Evolutionary conservation across 2,888 invertebrate genomes (phyloP).

Genomic region (Matsumyia berberina): DNA sequence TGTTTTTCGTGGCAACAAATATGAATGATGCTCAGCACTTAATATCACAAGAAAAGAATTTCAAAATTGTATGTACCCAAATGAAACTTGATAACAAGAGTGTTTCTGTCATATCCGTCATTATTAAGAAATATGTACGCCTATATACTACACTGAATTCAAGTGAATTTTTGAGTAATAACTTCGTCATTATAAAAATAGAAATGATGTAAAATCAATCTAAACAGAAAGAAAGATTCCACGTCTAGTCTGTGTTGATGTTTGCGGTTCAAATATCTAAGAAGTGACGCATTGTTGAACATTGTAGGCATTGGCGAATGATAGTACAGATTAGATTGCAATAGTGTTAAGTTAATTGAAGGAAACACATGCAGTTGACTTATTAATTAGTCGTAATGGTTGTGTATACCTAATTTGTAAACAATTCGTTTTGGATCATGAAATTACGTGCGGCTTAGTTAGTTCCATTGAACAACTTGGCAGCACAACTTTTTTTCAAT

Average conservation of each 20-base stretch:
- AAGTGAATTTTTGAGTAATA: slow-evolving; percentile 1
- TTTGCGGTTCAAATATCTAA: slow-evolving; percentile 5
- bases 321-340: slow-evolving; percentile 26
- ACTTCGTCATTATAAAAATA: slow-evolving; percentile 13
- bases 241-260: slow-evolving; percentile 2
- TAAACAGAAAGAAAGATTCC: not conserved
- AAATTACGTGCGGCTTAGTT: too few species aligned
- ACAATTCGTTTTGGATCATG: too few species aligned
- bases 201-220: slow-evolving; percentile 29
- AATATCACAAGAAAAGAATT: not conserved
- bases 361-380: not conserved
- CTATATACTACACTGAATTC: not conserved
- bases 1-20: not conserved
- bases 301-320: too few species aligned
- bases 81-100: slow-evolving; percentile 15
- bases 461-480: too few species aligned
- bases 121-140: slow-evolving; percentile 12
- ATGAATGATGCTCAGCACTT: not conserved
- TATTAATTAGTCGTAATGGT: too few species aligned
- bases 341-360: not conserved
- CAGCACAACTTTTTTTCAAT: too few species aligned
- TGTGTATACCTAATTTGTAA: too few species aligned
- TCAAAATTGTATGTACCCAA: not conserved
- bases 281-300: slow-evolving; percentile 19
- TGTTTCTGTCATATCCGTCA: slow-evolving; percentile 13